These are phyloP conservation scores for Glyptemys insculpta DNA, from an alignment of 2,797 vertebrate species.

Conservation along the genomic window DNA sequence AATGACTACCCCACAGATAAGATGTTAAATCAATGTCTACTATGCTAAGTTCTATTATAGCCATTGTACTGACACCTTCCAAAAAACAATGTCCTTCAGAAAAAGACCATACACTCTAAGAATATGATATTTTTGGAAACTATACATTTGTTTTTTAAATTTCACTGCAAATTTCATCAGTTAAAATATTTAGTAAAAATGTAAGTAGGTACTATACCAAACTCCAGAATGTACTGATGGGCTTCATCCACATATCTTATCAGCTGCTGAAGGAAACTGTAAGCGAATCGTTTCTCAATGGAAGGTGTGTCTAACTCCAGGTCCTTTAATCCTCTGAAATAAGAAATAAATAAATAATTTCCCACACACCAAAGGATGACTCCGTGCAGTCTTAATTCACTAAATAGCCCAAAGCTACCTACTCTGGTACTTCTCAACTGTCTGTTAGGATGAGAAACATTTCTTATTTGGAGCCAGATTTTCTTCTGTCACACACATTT, in stretches of 20 bases:
- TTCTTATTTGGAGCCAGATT: neutral
- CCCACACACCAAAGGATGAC: constrained; percentile 3
- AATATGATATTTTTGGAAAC: fast-evolving
- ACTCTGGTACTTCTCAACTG: neutral
- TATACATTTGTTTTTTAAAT: neutral
- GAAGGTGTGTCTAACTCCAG: constrained; percentile 94
- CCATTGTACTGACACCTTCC: neutral
- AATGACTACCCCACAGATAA: neutral
- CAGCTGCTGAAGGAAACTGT: constrained; percentile 95
- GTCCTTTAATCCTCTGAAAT: constrained; percentile 89
- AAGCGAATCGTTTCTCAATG: constrained; percentile 96
- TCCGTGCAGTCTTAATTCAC: neutral
- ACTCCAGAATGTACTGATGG: constrained; percentile 93
- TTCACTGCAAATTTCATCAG: neutral
- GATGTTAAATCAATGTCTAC: neutral
- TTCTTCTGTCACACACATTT: neutral
- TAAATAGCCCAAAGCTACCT: neutral
- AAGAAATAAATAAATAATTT: constrained; percentile 21
- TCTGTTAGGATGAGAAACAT: neutral
- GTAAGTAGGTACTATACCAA: constrained; percentile 81
- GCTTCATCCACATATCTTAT: constrained; percentile 95
- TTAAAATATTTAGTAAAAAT: neutral
- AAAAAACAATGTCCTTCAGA: neutral
- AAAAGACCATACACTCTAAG: neutral
- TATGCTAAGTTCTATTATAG: neutral